Base-by-base conservation (phyloP, 2,888 invertebrate species). In the Galerucella nymphaeae region DNA sequence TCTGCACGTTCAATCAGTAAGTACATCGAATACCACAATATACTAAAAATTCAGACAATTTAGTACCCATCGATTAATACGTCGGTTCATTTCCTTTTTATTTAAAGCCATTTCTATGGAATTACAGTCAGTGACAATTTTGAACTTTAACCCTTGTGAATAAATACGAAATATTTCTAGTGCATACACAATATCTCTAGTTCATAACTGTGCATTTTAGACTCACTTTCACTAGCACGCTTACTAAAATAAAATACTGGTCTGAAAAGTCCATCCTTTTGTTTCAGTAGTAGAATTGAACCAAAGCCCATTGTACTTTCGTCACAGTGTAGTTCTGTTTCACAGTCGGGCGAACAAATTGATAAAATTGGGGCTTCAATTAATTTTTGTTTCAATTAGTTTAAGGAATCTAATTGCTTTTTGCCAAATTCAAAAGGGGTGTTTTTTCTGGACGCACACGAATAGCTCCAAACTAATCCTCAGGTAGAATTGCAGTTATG, bases 211-310 rank as follows among this genome's bases (percentile, higher is more conserved):
- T 84, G 83, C 55, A 82, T 84, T 64, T 78, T 81, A 0, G 80
- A 73, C 72, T 84, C 83, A 1, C 67, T 62, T 0, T 76, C 77
- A 0, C 81, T 80, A 0, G 83, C 81, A 48, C 80, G 74, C 70
- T 82, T 82, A 5, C 82, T 83, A 75, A 82, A 84, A 75, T 82
- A 83, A 67, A 82, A 82, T 0, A 84, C 70, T 0, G 83, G 83
- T 38, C 75, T 45, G 59, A 73, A 77, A 62, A 78, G 76, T 13
- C 66, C 55, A 72, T 74, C 74, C 9, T 45, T 13, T 38, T 76
- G 73, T 53, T 68, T 71, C 58, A 76, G 76, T 5, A 76, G 10
- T 30, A 77, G 64, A 16, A 82, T 74, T n/a, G 80, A 76, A 18
- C 81, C 82, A 71, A 75, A 82, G 1, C 82, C 81, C 70, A 80